These are phyloP conservation scores for Drosophila obscura DNA, from an alignment of 1,140 invertebrate species.

Conservation along the genomic window DNA sequence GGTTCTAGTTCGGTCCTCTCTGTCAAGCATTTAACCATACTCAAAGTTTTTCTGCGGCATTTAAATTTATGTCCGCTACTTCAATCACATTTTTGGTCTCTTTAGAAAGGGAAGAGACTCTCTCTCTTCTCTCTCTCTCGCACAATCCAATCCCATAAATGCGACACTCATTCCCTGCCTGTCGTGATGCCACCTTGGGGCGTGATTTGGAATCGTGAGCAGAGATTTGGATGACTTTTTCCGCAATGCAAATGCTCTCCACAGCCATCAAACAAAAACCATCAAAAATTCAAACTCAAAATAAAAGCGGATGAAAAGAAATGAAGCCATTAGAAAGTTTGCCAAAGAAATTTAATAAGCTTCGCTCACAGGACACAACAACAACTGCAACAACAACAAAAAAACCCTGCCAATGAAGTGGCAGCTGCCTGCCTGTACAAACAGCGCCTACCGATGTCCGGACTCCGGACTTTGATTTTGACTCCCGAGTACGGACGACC, in stretches of 20 bases:
- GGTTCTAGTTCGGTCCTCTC: conserved; percentile 51
- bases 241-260: conserved; percentile 59
- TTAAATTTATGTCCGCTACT: conserved; percentile 42
- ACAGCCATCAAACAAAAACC: conserved; percentile 26
- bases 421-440: conserved; percentile 55
- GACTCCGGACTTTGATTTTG: not conserved
- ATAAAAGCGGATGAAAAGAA: conserved; percentile 33
- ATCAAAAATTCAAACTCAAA: conserved; percentile 25
- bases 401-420: conserved; percentile 66
- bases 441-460: conserved; percentile 40
- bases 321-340: conserved; percentile 75
- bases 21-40: conserved; percentile 49
- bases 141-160: conserved; percentile 31
- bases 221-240: conserved; percentile 68
- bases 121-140: not conserved
- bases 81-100: conserved; percentile 32
- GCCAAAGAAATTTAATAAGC: conserved; percentile 72
- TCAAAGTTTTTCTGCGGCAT: conserved; percentile 50
- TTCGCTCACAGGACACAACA: not conserved
- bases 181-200: conserved; percentile 66
- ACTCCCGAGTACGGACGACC: not conserved
- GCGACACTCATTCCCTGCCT: conserved; percentile 53
- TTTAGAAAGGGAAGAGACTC: not conserved
- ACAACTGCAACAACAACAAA: not conserved
- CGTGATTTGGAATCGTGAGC: conserved; percentile 73